Evolutionary conservation across 2,113 vertebrate genomes (phyloP).

Genomic region (Melanerpes formicivorus): DNA sequence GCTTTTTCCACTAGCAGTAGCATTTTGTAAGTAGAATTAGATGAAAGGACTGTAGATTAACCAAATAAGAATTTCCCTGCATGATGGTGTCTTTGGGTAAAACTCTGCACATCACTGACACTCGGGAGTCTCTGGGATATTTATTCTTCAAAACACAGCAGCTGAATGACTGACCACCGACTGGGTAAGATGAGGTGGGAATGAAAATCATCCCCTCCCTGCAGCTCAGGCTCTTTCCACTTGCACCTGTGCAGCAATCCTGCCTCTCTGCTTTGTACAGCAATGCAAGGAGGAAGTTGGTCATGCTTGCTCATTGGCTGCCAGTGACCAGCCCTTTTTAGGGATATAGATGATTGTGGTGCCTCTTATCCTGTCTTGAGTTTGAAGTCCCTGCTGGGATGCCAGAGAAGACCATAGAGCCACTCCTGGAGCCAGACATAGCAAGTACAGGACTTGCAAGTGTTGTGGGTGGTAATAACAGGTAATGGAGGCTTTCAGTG

Average conservation of each 20-base stretch:
- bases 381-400: not conserved
- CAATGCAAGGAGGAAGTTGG: not conserved
- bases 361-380: not conserved
- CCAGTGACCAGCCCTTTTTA: not conserved
- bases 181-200: not conserved
- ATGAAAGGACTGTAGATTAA: constrained; percentile 8
- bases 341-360: not conserved
- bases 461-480: not conserved
- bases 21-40: constrained; percentile 22
- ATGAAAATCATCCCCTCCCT: not conserved
- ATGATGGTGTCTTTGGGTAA: not conserved
- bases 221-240: not conserved
- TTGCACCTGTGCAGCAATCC: not conserved
- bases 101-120: not conserved
- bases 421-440: not conserved
- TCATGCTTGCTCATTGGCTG: not conserved
- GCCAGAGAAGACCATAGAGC: not conserved
- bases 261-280: not conserved
- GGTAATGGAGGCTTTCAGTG: not conserved
- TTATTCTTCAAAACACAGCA: not conserved
- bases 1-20: constrained; percentile 8
- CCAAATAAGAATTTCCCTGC: not conserved
- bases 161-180: not conserved
- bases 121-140: not conserved
- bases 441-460: not conserved